These are phyloP conservation scores for Equus przewalskii DNA, from an alignment of 2,113 vertebrate genomes.

Conservation along the genomic window DNA sequence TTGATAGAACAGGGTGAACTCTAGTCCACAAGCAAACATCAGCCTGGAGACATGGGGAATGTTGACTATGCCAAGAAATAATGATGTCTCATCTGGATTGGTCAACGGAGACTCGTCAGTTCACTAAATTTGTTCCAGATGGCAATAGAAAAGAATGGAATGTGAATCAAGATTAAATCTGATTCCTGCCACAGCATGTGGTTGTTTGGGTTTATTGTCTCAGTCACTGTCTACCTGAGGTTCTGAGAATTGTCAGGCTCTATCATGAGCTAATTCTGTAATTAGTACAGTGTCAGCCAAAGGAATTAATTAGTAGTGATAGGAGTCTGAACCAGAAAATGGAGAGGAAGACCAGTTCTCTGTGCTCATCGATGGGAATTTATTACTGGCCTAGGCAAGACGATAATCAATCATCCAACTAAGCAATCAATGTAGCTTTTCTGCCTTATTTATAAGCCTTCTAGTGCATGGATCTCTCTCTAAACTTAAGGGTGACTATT, in stretches of 20 bases:
- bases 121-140: background rate
- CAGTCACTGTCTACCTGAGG: background rate
- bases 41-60: background rate
- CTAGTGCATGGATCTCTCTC: background rate
- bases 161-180: background rate
- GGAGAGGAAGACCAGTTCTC: background rate
- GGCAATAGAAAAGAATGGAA: fast-evolving
- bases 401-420: background rate
- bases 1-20: background rate
- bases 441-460: background rate
- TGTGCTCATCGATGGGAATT: background rate
- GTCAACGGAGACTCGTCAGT: background rate
- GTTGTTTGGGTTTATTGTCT: background rate
- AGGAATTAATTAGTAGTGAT: background rate
- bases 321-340: background rate
- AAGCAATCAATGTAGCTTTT: background rate
- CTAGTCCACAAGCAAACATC: background rate
- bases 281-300: background rate
- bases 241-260: background rate
- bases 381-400: background rate
- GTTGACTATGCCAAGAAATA: background rate
- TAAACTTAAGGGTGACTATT: background rate
- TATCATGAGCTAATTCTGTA: background rate
- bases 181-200: background rate
- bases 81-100: background rate